Conservation (phyloP, 2,113 vertebrate genomes). For the Dromaius novaehollandiae region DNA sequence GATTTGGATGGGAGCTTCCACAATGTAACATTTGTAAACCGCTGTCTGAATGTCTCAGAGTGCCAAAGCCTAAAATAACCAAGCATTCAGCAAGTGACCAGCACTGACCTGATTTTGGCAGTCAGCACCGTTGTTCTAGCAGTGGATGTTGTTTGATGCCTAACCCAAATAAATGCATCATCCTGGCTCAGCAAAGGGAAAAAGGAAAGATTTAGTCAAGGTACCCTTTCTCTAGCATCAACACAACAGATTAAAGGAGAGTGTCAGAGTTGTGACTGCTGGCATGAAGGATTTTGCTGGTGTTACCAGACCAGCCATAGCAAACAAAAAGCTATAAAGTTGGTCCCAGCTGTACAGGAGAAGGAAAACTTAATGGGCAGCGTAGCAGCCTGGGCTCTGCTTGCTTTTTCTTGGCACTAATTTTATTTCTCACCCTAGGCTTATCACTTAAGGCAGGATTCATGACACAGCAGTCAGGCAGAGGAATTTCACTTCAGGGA, state of each 20-base stretch:
- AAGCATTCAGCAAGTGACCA: not conserved
- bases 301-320: not conserved
- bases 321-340: not conserved
- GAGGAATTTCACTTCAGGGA: not conserved
- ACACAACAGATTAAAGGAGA: not conserved
- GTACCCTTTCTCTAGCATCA: not conserved
- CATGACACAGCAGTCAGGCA: not conserved
- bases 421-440: not conserved
- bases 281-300: not conserved
- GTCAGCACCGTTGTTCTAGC: not conserved
- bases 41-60: not conserved
- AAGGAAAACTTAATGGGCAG: not conserved
- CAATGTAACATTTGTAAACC: fast-evolving
- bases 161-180: constrained; percentile 33
- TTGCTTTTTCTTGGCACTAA: not conserved
- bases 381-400: not conserved
- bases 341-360: not conserved
- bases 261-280: fast-evolving
- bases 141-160: not conserved
- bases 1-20: not conserved
- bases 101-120: not conserved
- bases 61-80: not conserved
- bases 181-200: not conserved
- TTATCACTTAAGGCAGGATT: not conserved
- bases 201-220: not conserved